Base-by-base conservation (phyloP, 2,888 invertebrate genomes). In the Drosophila melanosoma region DNA sequence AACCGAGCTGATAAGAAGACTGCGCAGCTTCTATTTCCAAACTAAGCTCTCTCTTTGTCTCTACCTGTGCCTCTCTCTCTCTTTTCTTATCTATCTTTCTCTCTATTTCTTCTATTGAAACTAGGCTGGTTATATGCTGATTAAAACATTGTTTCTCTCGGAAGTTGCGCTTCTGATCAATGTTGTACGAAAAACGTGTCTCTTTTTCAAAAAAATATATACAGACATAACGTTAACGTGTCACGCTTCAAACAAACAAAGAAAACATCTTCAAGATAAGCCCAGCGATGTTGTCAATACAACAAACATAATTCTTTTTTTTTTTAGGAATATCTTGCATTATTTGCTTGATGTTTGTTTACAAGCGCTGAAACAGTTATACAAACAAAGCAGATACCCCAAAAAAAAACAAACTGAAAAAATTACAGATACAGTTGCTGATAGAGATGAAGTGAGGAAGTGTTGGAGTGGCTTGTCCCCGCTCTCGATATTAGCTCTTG, bases 281-380 rank as follows among this genome's bases (percentile, higher is more conserved):
- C 82, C 76, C 73, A 68, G 60, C 69, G 36, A 75, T 70, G 69
- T 62, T 81, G 85, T 87, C 85, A 83, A 87, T 87, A 85, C 71
- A 79, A 79, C 71, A 79, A 83, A 83, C 74, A 83, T 57, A 12
- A 61, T 72, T 71, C 49, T 5, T 23, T 15, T 52, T 20, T 17
- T 56, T 38, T 56, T 56, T 2, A 5, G 52, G 60, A 67, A 79
- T 67, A 69, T 76, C 69, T 74, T 79, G 70, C 64, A 66, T 63
- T 83, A 79, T 83, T 83, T 83, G 64, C 76, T 67, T 20, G 57
- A 53, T 72, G 67, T 73, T 83, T 87, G 88, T 85, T 87, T 76
- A 77, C 83, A 61, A 66, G 65, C 76, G 61, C 76, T 53, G 71
- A 74, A 85, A 82, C 83, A 85, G 80, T 73, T 81, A 82, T 76